Percentiles rank a stretch among this genome's conserved stretches.
Evolutionary conservation across 2,888 invertebrate species (phyloP).

Genomic region (Stenichneumon culpator): DNA sequence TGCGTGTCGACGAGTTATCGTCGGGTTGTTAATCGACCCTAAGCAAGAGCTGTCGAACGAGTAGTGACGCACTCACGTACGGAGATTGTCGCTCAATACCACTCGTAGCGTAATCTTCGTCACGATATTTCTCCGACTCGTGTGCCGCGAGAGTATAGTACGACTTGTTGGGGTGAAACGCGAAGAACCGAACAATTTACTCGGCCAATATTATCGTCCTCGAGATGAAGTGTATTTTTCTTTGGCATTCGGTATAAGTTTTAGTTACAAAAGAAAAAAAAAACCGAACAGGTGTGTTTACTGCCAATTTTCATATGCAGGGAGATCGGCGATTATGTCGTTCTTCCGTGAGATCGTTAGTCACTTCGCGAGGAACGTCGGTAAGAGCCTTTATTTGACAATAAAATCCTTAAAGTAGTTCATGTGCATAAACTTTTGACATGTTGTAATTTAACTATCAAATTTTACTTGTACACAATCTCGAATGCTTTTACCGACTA

Average conservation of each 20-base stretch:
- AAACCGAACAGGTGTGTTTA: background rate
- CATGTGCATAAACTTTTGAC: too few relatives aligned
- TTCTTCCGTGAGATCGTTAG: conserved; percentile 11
- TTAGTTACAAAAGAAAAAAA: background rate
- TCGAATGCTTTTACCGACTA: too few relatives aligned
- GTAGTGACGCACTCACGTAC: conserved; percentile 28
- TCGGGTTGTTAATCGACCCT: conserved; percentile 71
- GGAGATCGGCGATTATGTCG: conserved; percentile 16
- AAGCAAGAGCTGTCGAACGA: conserved; percentile 40
- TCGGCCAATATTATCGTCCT: conserved; percentile 11
- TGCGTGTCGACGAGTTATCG: conserved; percentile 70
- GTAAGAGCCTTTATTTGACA: background rate
- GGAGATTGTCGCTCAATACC: conserved; percentile 18
- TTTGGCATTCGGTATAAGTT: background rate
- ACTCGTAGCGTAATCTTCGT: conserved; percentile 2
- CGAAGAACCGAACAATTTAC: background rate
- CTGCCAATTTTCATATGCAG: background rate
- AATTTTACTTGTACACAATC: too few relatives aligned
- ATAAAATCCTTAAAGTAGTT: too few relatives aligned
- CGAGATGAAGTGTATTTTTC: background rate
- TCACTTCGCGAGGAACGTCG: conserved; percentile 8
- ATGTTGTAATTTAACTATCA: too few relatives aligned
- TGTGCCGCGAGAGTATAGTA: background rate
- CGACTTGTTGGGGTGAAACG: background rate
- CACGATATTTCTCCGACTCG: conserved; percentile 5